Conservation (phyloP, 1,140 invertebrate species). For the Neodiprion pinetum region DNA sequence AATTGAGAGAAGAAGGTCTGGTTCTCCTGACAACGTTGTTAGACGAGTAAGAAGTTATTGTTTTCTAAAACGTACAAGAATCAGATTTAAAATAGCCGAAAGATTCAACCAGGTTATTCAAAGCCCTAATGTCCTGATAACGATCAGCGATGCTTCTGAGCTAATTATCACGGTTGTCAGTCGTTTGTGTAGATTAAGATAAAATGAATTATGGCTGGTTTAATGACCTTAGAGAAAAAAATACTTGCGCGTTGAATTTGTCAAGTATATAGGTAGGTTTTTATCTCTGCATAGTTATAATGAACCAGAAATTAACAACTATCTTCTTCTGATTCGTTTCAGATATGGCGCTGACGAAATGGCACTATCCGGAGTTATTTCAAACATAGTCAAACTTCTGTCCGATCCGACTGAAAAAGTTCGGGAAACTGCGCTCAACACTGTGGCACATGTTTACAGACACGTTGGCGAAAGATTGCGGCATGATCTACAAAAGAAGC, state of each 20-base stretch:
- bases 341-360: conserved; percentile 86
- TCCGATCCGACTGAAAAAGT: conserved; percentile 89
- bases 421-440: conserved; percentile 84
- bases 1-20: conserved; percentile 84
- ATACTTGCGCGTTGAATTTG: too few relatives aligned
- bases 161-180: too few relatives aligned
- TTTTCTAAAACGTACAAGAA: conserved; percentile 6
- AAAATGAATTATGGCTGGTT: too few relatives aligned
- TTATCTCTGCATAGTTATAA: too few relatives aligned
- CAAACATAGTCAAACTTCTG: conserved; percentile 83
- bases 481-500: conserved; percentile 82
- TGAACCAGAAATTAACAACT: too few relatives aligned
- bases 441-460: conserved; percentile 89
- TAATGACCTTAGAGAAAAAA: too few relatives aligned
- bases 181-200: too few relatives aligned
- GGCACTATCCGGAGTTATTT: conserved; percentile 81
- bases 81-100: too few relatives aligned
- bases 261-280: too few relatives aligned
- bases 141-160: neutral
- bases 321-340: conserved; percentile 41
- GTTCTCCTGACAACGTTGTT: conserved; percentile 80
- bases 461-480: conserved; percentile 91
- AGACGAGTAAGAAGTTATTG: conserved; percentile 72
- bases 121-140: neutral
- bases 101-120: too few relatives aligned